These are phyloP conservation scores for Melolontha melolontha DNA, from an alignment of 2,888 invertebrate genomes.

Conservation along the genomic window DNA sequence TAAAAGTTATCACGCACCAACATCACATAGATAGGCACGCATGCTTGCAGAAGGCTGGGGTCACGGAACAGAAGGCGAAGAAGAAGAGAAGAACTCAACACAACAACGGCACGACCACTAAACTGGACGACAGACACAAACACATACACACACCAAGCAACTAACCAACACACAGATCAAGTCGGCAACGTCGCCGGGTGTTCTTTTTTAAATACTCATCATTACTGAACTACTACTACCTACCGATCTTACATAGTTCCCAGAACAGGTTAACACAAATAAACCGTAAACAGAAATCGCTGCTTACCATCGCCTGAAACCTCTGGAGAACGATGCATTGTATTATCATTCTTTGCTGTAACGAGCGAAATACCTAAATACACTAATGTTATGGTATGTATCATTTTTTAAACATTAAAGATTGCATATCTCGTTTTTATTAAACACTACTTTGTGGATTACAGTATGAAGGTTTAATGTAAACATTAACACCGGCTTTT, in stretches of 20 bases:
- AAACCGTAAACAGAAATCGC: slow-evolving; percentile 37
- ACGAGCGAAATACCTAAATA: too few relatives aligned
- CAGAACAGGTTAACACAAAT: slow-evolving; percentile 40
- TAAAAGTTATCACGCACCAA: slow-evolving; percentile 21
- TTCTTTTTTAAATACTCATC: slow-evolving; percentile 40
- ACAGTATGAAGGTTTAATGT: too few relatives aligned
- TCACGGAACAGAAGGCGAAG: slow-evolving; percentile 28
- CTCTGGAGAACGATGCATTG: background rate
- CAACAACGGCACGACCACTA: slow-evolving; percentile 33
- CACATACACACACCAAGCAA: slow-evolving; percentile 9
- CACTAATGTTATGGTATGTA: too few relatives aligned
- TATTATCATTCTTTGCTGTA: slow-evolving; percentile 1
- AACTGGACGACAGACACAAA: slow-evolving; percentile 31
- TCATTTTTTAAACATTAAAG: too few relatives aligned
- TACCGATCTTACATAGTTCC: slow-evolving; percentile 36
- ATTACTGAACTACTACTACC: slow-evolving; percentile 41
- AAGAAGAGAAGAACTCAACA: slow-evolving; percentile 34
- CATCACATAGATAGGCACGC: slow-evolving; percentile 20
- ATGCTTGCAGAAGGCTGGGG: slow-evolving; percentile 29
- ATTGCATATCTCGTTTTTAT: too few relatives aligned
- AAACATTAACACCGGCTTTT: too few relatives aligned
- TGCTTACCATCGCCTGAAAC: slow-evolving; percentile 18
- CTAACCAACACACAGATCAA: slow-evolving; percentile 31
- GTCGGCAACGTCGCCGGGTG: slow-evolving; percentile 38
- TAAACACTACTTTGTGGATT: too few relatives aligned